Conservation (phyloP, 2,888 invertebrate genomes). For the Margaritifera margaritifera region DNA sequence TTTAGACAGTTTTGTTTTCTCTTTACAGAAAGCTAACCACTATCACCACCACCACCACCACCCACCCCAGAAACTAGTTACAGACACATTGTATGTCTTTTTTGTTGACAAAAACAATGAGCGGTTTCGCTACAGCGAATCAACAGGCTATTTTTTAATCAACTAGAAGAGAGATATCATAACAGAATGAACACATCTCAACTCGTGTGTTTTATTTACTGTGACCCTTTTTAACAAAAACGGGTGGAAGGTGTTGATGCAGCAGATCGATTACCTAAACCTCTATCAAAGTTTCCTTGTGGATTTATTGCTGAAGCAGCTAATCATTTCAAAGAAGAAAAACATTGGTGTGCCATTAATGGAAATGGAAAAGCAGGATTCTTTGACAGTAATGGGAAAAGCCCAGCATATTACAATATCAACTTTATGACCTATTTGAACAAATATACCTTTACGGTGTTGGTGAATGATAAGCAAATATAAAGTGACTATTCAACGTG, state of each 20-base stretch:
- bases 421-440: not conserved
- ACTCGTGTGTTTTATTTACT: conserved; percentile 13
- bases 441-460: too few species aligned
- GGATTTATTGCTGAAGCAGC: conserved; percentile 21
- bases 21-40: too few species aligned
- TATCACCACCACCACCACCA: too few species aligned
- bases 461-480: too few species aligned
- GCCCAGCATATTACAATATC: not conserved
- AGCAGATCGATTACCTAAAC: conserved; percentile 12
- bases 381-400: conserved; percentile 2
- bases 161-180: conserved; percentile 11
- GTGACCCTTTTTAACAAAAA: conserved; percentile 6
- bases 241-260: conserved; percentile 10
- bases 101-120: conserved; percentile 10
- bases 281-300: not conserved
- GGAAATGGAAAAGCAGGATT: not conserved
- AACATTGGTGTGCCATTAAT: conserved; percentile 17
- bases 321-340: conserved; percentile 3
- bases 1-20: not conserved
- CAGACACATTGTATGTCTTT: too few species aligned
- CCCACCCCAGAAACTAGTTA: too few species aligned
- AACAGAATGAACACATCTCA: conserved; percentile 16
- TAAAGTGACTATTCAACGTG: too few species aligned
- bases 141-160: conserved; percentile 16
- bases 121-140: conserved; percentile 12